These are phyloP conservation scores for Selenia dentaria DNA, from an alignment of 2,888 invertebrate genomes.

Conservation along the genomic window DNA sequence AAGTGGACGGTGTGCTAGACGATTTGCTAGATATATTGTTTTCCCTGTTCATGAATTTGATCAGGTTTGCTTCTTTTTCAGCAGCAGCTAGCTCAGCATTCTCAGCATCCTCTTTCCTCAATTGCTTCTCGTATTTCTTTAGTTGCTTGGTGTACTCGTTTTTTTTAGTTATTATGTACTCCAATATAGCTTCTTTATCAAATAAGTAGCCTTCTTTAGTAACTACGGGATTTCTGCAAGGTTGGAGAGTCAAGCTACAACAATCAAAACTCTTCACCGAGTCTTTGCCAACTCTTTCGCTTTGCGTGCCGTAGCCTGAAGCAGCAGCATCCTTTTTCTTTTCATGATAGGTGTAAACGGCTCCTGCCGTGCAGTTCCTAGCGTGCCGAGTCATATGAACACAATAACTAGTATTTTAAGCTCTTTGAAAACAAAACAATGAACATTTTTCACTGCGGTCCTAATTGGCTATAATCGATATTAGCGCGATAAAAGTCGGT, in stretches of 20 bases:
- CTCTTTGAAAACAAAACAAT: too few relatives aligned
- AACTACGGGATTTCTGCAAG: constrained; percentile 96
- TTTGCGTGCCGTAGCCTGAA: constrained; percentile 96
- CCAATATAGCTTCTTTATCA: constrained; percentile 98
- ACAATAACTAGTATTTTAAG: not conserved
- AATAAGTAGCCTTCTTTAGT: constrained; percentile 94
- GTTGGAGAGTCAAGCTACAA: constrained; percentile 98
- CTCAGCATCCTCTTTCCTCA: constrained; percentile 90
- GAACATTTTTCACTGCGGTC: too few relatives aligned
- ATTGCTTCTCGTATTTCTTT: constrained; percentile 96
- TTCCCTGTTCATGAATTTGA: constrained; percentile 93
- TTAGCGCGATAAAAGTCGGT: too few relatives aligned
- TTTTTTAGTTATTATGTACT: constrained; percentile 97
- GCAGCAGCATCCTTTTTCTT: constrained; percentile 97
- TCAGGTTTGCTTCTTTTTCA: constrained; percentile 90
- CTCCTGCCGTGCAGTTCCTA: constrained; percentile 98
- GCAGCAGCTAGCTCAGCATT: constrained; percentile 88
- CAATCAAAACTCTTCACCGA: constrained; percentile 97
- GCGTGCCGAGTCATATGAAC: constrained; percentile 95
- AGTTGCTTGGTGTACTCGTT: constrained; percentile 94
- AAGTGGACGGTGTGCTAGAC: constrained; percentile 38
- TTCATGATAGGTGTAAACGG: constrained; percentile 99
- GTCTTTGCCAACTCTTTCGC: constrained; percentile 95
- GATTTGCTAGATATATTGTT: constrained; percentile 87
- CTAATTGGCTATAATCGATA: too few relatives aligned